Evolutionary conservation across 2,888 invertebrate species (phyloP), one percentile per base, ranked within the genome.

Genomic region (Thera obeliscata): DNA sequence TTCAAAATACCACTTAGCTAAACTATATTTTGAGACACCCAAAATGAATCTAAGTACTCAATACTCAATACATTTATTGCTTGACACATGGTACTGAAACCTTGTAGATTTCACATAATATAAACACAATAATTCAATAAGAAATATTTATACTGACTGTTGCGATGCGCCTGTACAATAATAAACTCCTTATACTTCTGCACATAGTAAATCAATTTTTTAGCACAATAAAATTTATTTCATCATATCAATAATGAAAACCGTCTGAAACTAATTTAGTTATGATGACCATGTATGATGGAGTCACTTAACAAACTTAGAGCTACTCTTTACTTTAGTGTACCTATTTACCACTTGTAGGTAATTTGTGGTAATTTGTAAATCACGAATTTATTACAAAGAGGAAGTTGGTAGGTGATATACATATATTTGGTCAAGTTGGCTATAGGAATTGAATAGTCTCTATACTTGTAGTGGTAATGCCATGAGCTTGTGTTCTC

Each of bases 211-310:
- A 6, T 7, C 22, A 50, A n/a, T 11, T 6, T 3, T 5, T 38
- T 38, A 38, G 11, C 5, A 50, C 2, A 22, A 50, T 22, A 22
- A 52, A 52, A 52, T 33, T 9, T 1, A 33, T 33, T 52, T 52
- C 33, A 8, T 33, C 8, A 22, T 33, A 9, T 46, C 43, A 9
- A 7, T 49, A 49, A 6, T 49, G 48, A 41, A 48, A 62, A 56
- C n/a, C 33, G 35, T 9, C 54, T 61, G 54, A 54, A 54, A 46
- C 46, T 48, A 62, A 62, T 22, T 35, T 22, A 3, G 49, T 56
- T 36, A 52, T 8, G 22, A 3, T 11, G 49, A 12, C 8, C 8
- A 48, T n/a, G n/a, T 48, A 35, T 50, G 41, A 61, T 22, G 12
- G 59, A 56, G 56, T 6, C 3, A 33, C 8, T 33, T 33, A 3